A percentile compares a stretch with the other conserved stretches of the same genome.
Evolutionary conservation across 2,113 vertebrate species (phyloP).

Genomic region (human (Homo sapiens)): GRCh38 chr5:104744001-104744500

Average conservation of each 20-base stretch:
- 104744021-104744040: neutral
- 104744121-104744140: neutral
- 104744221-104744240: neutral
- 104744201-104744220: neutral
- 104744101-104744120: neutral
- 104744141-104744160: neutral
- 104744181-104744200: neutral
- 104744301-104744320: neutral
- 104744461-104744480: neutral
- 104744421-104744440: too few species aligned
- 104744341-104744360: neutral
- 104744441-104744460: neutral
- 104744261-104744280: neutral
- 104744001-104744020: neutral
- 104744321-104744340: neutral
- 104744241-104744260: neutral
- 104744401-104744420: neutral
- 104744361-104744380: neutral
- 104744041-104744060: neutral
- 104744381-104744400: neutral
- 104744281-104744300: neutral
- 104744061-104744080: neutral
- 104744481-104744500: neutral
- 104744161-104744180: neutral
- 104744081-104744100: neutral